A percentile compares a stretch with the other conserved stretches of the same genome.
Conservation (phyloP, 1,140 invertebrate species). For the Apis cerana region DNA sequence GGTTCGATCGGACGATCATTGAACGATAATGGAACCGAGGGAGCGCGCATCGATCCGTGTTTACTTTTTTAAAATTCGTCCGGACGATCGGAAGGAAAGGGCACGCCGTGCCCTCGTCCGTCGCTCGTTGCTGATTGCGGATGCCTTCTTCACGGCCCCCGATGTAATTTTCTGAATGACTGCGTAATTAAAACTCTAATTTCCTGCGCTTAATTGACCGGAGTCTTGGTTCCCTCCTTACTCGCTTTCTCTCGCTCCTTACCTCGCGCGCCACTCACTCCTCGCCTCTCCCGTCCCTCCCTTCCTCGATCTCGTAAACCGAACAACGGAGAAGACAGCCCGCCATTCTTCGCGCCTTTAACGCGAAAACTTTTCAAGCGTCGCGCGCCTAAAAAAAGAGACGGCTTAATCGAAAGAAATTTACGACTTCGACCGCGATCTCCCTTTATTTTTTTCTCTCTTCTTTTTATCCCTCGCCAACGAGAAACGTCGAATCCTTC, state of each 20-base stretch:
- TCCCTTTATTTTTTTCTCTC: background rate
- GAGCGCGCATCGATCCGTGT: conserved; percentile 46
- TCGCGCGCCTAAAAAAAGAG: background rate
- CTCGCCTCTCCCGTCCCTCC: conserved; percentile 35
- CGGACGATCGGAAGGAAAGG: conserved; percentile 44
- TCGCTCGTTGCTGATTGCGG: conserved; percentile 63
- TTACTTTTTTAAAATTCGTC: conserved; percentile 51
- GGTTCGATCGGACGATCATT: background rate
- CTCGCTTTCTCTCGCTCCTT: conserved; percentile 45
- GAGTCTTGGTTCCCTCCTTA: conserved; percentile 75
- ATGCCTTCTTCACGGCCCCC: conserved; percentile 73
- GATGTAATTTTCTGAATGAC: conserved; percentile 83
- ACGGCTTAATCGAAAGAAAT: conserved; percentile 30
- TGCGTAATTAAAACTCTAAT: conserved; percentile 83
- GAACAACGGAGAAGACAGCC: conserved; percentile 30
- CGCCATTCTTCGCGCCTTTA: conserved; percentile 34
- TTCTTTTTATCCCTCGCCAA: too few species aligned
- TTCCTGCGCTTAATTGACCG: conserved; percentile 82
- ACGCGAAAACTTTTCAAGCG: conserved; percentile 40
- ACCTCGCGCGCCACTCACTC: conserved; percentile 49
- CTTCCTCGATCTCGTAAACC: conserved; percentile 51
- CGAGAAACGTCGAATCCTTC: background rate
- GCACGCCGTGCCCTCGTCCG: conserved; percentile 45
- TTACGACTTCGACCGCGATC: background rate
- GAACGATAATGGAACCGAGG: background rate